A percentile compares a stretch with the other conserved stretches of the same genome.
Conservation (phyloP, 1,140 invertebrate genomes). For the Antheraea pernyi region DNA sequence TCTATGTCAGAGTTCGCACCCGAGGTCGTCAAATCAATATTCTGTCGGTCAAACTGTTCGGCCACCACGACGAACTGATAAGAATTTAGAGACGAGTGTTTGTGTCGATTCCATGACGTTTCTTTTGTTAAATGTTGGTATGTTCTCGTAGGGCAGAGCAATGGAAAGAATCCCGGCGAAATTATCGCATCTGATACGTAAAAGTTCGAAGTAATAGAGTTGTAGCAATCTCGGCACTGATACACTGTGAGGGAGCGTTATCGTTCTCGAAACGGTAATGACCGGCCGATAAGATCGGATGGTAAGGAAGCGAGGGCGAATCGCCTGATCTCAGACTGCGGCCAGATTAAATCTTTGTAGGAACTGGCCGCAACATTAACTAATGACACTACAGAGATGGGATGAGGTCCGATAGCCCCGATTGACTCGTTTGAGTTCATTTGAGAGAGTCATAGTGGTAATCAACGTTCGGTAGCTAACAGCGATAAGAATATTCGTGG, state of each 20-base stretch:
- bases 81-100: too few species aligned
- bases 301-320: conserved; percentile 32
- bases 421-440: conserved; percentile 48
- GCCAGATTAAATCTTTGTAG: conserved; percentile 55
- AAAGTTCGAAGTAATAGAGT: conserved; percentile 42
- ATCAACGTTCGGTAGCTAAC: conserved; percentile 33
- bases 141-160: conserved; percentile 24
- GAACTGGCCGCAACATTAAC: conserved; percentile 71
- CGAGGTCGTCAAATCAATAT: too few species aligned
- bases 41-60: too few species aligned
- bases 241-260: conserved; percentile 33
- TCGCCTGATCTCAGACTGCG: conserved; percentile 45
- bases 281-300: conserved; percentile 47
- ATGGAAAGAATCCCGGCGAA: conserved; percentile 17
- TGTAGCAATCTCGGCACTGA: conserved; percentile 38
- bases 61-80: too few species aligned
- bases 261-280: conserved; percentile 45
- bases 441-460: conserved; percentile 37
- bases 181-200: conserved; percentile 15
- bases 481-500: neutral
- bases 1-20: too few species aligned
- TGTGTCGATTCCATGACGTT: too few species aligned
- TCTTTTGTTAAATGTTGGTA: too few species aligned
- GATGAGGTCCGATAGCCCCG: conserved; percentile 40
- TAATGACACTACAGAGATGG: conserved; percentile 65